Evolutionary conservation across 2,888 invertebrate species (phyloP), one percentile per base, ranked within the genome.

Genomic region (Dicyrtoma fusca): DNA sequence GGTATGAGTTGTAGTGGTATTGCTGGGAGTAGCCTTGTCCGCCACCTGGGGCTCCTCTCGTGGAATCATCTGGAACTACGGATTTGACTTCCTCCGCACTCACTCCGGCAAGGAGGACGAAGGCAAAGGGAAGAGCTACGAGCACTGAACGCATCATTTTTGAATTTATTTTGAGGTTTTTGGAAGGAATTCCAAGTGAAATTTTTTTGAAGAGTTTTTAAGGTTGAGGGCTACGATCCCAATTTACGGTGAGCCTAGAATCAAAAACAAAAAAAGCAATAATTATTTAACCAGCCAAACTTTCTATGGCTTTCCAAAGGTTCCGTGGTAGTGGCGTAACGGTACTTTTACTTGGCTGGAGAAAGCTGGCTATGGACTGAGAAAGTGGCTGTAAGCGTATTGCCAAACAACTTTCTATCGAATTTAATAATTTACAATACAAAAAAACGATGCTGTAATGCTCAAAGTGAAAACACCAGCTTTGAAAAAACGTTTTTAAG

Each of bases 1-100:
- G 79, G 76, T 79, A 79, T 45, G 79, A 77, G 75, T 78, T 79
- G 79, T 81, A 81, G 74, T 81, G 80, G 53, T 81, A 81, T 66
- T 81, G 80, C 73, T 81, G 79, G 59, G 80, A 79, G 71, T 79
- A 78, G 55, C 77, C 79, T 26, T 44, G 57, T 3, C 34, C 34
- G 34, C 34, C 34, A 8, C 34, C 34, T 17, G 53, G 68, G 25
- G 76, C 77, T 68, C 79, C 77, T 62, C 79, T 79, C 47, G 71
- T 76, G 21, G 77, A 75, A 62, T 81, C 80, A 69, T 75, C 78
- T 57, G 77, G 75, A 23, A 68, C 72, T 17, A 75, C 45, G 34
- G 78, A 74, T 55, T 77, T 77, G 14, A 74, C 75, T 69, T 79
- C 78, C 47, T 81, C 80, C 17, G 80, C 80, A 45, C 75, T 72